Evolutionary conservation across 2,888 invertebrate species (phyloP).

Genomic region (Meganola albula): DNA sequence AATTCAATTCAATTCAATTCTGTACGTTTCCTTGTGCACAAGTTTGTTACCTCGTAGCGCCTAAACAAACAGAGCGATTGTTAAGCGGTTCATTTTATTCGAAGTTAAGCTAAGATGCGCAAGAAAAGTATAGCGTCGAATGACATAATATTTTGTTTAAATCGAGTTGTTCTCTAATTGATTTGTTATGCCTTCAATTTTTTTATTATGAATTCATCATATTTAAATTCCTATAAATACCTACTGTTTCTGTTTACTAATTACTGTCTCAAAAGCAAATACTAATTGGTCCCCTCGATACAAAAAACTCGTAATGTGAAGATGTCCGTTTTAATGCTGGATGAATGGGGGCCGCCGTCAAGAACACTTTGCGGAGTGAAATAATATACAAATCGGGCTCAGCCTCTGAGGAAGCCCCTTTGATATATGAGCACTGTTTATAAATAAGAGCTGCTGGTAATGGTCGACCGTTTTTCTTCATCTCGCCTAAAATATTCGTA

Average conservation of each 20-base stretch:
- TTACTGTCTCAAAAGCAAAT: slow-evolving; percentile 33
- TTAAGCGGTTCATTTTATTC: too few relatives aligned
- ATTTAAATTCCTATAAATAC: slow-evolving; percentile 49
- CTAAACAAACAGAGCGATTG: too few relatives aligned
- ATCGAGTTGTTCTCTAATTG: slow-evolving; percentile 11
- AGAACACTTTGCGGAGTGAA: slow-evolving; percentile 24
- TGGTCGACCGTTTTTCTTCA: slow-evolving; percentile 48
- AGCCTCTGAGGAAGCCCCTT: slow-evolving; percentile 25
- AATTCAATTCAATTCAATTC: neutral
- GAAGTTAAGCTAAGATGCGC: too few relatives aligned
- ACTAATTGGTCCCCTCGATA: slow-evolving; percentile 23
- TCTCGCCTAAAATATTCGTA: too few relatives aligned
- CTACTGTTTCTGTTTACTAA: slow-evolving; percentile 42
- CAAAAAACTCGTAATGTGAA: slow-evolving; percentile 22
- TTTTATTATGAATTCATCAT: slow-evolving; percentile 48
- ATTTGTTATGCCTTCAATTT: too few relatives aligned
- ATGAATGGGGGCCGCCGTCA: slow-evolving; percentile 25
- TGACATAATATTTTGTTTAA: slow-evolving; percentile 15
- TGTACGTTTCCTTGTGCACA: too few relatives aligned
- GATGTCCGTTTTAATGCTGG: slow-evolving; percentile 17
- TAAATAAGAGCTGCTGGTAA: slow-evolving; percentile 51
- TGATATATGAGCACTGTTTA: slow-evolving; percentile 50
- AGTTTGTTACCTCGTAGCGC: too few relatives aligned
- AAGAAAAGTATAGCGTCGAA: neutral
- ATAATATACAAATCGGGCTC: slow-evolving; percentile 31